A percentile compares a stretch with the other conserved stretches of the same genome.
Evolutionary conservation across 2,797 vertebrate species (phyloP).

Genomic region (Pachyuromys duprasi): DNA sequence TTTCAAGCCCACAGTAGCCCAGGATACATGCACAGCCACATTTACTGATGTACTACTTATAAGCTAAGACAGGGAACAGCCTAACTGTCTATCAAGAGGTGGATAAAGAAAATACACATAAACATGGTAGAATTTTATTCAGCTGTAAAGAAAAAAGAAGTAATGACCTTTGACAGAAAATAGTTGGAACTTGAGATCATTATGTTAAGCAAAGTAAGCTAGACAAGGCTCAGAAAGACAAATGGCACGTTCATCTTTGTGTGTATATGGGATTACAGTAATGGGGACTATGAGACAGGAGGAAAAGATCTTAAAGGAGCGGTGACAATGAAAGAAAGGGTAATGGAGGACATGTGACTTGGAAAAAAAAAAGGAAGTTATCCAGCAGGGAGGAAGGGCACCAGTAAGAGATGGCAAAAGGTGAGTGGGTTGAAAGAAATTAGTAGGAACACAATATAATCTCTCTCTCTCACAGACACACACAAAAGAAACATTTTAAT

Average conservation of each 20-base stretch:
- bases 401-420: background rate
- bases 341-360: background rate
- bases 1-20: background rate
- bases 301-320: background rate
- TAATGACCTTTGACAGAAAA: background rate
- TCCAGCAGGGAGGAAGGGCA: background rate
- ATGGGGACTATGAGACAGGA: background rate
- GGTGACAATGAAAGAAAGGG: background rate
- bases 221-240: background rate
- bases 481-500: background rate
- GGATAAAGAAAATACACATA: background rate
- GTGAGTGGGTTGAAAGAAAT: background rate
- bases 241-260: too few relatives aligned
- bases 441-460: background rate
- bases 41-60: background rate
- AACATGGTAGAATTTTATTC: background rate
- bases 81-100: background rate
- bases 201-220: background rate
- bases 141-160: background rate
- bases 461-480: background rate
- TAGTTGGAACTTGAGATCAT: background rate
- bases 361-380: background rate
- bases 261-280: background rate
- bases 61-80: background rate
- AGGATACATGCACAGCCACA: background rate